phyloP scores from a whole-genome alignment of 2,797 vertebrate species.

The Chaetophractus vellerosus region DNA sequence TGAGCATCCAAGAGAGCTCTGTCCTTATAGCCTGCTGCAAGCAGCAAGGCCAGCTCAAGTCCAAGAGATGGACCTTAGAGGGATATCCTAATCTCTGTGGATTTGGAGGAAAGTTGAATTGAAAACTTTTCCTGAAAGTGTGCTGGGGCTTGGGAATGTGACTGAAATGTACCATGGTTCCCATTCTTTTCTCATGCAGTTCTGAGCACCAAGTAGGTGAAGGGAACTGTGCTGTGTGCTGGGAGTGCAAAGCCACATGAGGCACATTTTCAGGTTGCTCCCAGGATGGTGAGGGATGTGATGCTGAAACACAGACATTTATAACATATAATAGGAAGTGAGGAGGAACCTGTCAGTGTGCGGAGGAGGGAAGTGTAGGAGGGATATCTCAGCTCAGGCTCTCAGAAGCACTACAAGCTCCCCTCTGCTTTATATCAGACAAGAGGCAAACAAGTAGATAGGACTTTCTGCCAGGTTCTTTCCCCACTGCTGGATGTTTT shows the following conservation, averaged over 20 bases:
- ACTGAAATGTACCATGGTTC: not conserved
- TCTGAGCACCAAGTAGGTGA: not conserved
- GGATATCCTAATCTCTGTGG: conserved; percentile 27
- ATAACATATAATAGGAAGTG: not conserved
- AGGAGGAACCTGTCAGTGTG: not conserved
- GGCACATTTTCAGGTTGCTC: not conserved
- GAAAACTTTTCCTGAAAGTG: not conserved
- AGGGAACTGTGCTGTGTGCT: not conserved
- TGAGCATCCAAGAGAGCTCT: not conserved
- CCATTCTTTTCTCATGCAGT: not conserved
- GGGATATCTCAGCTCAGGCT: too few relatives aligned
- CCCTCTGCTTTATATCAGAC: not conserved
- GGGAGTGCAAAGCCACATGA: too few relatives aligned
- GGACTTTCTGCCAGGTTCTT: not conserved
- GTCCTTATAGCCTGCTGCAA: not conserved
- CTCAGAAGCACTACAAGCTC: not conserved
- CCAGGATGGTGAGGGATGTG: not conserved
- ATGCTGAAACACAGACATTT: not conserved
- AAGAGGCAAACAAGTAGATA: not conserved
- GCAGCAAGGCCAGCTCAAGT: not conserved
- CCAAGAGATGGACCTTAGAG: not conserved
- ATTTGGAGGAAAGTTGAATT: not conserved
- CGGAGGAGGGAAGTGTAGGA: too few relatives aligned
- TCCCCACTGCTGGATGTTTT: not conserved
- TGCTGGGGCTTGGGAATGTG: not conserved